phyloP scores from a whole-genome alignment of 1,140 invertebrate genomes.

The Dinoponera quadriceps region DNA sequence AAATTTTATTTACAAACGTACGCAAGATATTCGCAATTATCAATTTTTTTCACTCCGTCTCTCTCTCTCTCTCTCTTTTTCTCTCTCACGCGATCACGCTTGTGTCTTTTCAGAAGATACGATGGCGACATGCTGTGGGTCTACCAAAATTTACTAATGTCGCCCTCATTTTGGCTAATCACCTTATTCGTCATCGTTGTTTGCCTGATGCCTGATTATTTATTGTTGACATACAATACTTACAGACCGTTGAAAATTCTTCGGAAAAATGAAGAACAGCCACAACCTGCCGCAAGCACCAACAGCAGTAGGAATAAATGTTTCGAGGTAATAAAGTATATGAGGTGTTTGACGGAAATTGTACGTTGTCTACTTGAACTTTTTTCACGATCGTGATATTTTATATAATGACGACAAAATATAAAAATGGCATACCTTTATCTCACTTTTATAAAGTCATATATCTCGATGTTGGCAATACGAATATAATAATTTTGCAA shows the following conservation, averaged over 20 bases:
- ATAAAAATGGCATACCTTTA: no score
- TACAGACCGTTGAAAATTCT: conserved; percentile 67
- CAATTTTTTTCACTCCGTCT: no score
- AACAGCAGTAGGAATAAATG: conserved; percentile 42
- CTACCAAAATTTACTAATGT: conserved; percentile 87
- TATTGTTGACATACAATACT: conserved; percentile 77
- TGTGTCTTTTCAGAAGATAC: conserved; percentile 82
- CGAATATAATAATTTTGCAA: no score
- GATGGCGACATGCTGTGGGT: conserved; percentile 88
- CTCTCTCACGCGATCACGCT: background rate
- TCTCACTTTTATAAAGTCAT: no score
- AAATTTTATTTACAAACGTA: background rate
- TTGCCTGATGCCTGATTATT: conserved; percentile 88
- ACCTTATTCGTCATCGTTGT: conserved; percentile 86
- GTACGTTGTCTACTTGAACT: no score
- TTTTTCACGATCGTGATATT: no score
- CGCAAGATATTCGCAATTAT: background rate
- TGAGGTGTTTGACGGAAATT: no score
- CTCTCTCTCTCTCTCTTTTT: no score
- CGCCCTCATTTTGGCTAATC: conserved; percentile 88
- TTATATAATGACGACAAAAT: no score
- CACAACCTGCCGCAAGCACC: background rate
- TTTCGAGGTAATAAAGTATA: no score
- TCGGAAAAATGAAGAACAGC: conserved; percentile 66
- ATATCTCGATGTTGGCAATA: no score